A percentile compares a stretch with the other conserved stretches of the same genome.
Evolutionary conservation across 2,113 vertebrate genomes (phyloP).

Genomic region (Rafetus swinhoei): DNA sequence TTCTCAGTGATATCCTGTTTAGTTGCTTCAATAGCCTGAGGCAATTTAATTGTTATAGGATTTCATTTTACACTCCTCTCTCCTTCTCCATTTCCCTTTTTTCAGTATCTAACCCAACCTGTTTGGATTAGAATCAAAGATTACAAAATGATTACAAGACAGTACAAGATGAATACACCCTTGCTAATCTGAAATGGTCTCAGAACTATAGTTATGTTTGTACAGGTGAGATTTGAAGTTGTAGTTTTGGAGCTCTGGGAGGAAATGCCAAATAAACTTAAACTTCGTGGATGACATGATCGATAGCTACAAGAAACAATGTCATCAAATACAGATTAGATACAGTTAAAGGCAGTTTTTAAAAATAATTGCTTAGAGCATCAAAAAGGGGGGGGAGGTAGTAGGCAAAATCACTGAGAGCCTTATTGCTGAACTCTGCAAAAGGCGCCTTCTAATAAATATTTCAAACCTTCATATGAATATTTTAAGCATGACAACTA

Average conservation of each 20-base stretch:
- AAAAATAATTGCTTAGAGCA: conserved; percentile 79
- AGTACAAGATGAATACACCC: conserved; percentile 53
- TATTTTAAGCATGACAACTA: conserved; percentile 98
- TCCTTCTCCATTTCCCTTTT: conserved; percentile 13
- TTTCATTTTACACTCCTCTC: conserved; percentile 34
- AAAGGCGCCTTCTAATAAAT: conserved; percentile 92
- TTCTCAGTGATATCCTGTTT: conserved; percentile 48
- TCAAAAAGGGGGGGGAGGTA: conserved; percentile 61
- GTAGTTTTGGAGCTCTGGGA: conserved; percentile 24
- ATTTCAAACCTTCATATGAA: conserved; percentile 98
- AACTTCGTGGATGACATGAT: conserved; percentile 68
- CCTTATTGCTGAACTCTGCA: conserved; percentile 81
- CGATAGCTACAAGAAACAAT: conserved; percentile 59
- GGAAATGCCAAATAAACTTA: conserved; percentile 43
- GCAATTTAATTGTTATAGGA: conserved; percentile 52
- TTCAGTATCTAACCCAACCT: conserved; percentile 22
- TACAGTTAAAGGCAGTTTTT: conserved; percentile 68
- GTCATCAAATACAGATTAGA: conserved; percentile 67
- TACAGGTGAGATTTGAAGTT: conserved; percentile 42
- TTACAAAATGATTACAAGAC: conserved; percentile 59
- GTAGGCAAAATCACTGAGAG: conserved; percentile 70
- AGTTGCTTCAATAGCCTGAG: conserved; percentile 38
- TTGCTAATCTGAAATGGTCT: conserved; percentile 44
- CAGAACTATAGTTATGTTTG: conserved; percentile 54
- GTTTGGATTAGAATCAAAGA: conserved; percentile 53